Evolutionary conservation across 2,888 invertebrate species (phyloP).

Genomic region (Euzetes globulus): DNA sequence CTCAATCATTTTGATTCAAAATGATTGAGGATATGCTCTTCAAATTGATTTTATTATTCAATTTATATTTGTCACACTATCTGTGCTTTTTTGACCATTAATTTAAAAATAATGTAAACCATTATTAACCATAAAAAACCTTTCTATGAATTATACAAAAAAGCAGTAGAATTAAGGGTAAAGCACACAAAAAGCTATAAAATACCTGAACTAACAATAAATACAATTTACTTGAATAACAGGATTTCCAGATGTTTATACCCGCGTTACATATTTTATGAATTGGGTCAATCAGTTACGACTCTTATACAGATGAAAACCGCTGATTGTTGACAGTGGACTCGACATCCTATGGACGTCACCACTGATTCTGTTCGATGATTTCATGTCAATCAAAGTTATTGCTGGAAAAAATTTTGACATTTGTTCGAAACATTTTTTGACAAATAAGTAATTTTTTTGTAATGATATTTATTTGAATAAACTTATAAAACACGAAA

Average conservation of each 20-base stretch:
- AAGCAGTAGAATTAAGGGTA: background rate
- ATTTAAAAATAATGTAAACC: background rate
- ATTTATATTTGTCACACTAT: background rate
- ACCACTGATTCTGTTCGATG: too few relatives aligned
- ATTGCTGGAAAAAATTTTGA: too few relatives aligned
- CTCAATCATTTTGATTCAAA: too few relatives aligned
- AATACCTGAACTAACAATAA: conserved; percentile 4
- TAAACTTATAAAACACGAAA: too few relatives aligned
- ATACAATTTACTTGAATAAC: conserved; percentile 6
- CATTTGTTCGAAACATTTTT: too few relatives aligned
- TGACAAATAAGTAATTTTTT: too few relatives aligned
- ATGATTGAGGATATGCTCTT: too few relatives aligned
- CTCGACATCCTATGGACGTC: too few relatives aligned
- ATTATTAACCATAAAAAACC: background rate
- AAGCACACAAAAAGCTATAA: background rate
- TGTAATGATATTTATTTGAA: too few relatives aligned
- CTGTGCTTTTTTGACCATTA: background rate
- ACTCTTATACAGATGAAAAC: conserved; percentile 22
- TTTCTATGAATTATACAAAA: too few relatives aligned
- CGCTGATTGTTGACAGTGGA: too few relatives aligned
- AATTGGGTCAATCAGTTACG: conserved; percentile 37
- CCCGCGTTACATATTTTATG: conserved; percentile 37
- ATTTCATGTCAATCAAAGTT: too few relatives aligned
- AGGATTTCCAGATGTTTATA: conserved; percentile 39
- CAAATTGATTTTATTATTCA: background rate